These are phyloP conservation scores for Dendrocopos noguchii DNA, from an alignment of 2,113 vertebrate genomes.

Conservation along the genomic window DNA sequence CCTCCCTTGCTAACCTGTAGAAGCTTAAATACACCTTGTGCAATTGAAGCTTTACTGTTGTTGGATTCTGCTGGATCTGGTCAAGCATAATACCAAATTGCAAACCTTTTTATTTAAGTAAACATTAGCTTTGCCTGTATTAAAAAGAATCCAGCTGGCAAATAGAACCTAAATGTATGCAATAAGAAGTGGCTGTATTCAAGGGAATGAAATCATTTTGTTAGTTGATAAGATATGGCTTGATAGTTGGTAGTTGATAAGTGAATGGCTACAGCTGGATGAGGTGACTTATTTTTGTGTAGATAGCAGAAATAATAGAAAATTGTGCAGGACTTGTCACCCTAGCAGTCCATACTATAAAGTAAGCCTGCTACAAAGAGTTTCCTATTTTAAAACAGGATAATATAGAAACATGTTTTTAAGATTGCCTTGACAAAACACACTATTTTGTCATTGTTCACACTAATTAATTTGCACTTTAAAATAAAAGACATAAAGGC, in stretches of 20 bases:
- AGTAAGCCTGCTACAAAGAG: not conserved
- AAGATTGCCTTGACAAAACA: not conserved
- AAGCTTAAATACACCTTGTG: not conserved
- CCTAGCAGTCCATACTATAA: not conserved
- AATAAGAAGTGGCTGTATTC: not conserved
- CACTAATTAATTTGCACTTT: not conserved
- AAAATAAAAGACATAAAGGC: not conserved
- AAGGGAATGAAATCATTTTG: not conserved
- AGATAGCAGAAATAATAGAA: not conserved
- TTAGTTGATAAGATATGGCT: not conserved
- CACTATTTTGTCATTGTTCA: not conserved
- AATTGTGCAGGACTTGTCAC: not conserved
- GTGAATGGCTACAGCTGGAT: not conserved
- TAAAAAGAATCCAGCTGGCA: not conserved
- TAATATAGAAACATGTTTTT: not conserved
- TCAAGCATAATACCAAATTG: not conserved
- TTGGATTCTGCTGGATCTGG: not conserved
- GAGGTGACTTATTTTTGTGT: not conserved
- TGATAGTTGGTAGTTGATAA: not conserved
- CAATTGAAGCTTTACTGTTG: not conserved
- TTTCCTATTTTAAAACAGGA: not conserved
- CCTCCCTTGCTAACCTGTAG: not conserved
- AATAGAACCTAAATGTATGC: not conserved
- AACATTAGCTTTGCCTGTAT: not conserved
- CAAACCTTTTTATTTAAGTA: not conserved